A percentile compares a stretch with the other conserved stretches of the same genome.
phyloP scores from a whole-genome alignment of 2,113 vertebrate genomes.

The Caranx melampygus region DNA sequence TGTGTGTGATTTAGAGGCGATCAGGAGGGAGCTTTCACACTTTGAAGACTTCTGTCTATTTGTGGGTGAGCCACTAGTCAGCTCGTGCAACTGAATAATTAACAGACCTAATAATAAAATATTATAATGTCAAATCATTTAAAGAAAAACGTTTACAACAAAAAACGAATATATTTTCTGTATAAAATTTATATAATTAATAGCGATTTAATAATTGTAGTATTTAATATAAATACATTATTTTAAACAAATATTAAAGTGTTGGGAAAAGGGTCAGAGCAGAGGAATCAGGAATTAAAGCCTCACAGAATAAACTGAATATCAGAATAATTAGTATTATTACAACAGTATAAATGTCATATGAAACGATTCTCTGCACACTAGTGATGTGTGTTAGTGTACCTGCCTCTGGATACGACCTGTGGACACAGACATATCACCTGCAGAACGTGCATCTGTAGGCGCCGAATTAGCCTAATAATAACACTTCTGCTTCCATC shows the following conservation, averaged over 20 bases:
- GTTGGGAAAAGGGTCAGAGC: no score
- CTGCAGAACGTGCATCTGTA: neutral
- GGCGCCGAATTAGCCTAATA: neutral
- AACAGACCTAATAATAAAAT: neutral
- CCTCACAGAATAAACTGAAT: no score
- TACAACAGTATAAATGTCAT: no score
- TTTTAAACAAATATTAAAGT: no score
- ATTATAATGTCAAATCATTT: neutral
- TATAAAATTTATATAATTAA: no score
- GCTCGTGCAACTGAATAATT: neutral
- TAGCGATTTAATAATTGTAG: no score
- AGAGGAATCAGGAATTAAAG: no score
- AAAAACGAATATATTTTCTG: neutral
- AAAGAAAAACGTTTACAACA: neutral
- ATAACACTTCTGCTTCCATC: neutral
- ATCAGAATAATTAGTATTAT: no score
- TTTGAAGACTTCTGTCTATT: neutral
- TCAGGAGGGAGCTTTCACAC: conserved; percentile 7
- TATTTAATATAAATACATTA: no score
- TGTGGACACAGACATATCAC: neutral
- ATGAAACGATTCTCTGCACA: no score
- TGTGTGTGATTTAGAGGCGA: conserved; percentile 43
- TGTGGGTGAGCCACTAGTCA: neutral
- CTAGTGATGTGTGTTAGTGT: no score
- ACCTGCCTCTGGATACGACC: no score